Percentiles rank a stretch among this genome's conserved stretches.
These are phyloP conservation scores for Apodemia hepburni DNA, from an alignment of 2,888 invertebrate genomes.

Conservation along the genomic window DNA sequence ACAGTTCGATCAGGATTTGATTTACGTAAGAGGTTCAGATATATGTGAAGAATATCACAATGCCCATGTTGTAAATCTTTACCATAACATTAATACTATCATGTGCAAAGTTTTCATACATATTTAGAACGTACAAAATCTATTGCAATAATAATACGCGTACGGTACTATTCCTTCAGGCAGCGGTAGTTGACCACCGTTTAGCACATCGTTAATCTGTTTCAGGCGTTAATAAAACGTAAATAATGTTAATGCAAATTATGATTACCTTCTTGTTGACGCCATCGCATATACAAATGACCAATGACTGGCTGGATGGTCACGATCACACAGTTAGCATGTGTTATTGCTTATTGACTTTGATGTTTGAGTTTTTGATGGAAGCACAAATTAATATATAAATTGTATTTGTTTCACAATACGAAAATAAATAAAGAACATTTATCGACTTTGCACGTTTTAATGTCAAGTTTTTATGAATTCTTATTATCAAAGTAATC, in stretches of 20 bases:
- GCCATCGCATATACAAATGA: conserved; percentile 20
- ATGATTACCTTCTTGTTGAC: conserved; percentile 27
- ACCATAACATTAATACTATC: too few species aligned
- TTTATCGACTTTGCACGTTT: background rate
- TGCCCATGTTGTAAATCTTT: too few species aligned
- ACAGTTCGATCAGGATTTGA: too few species aligned
- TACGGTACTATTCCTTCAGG: background rate
- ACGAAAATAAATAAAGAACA: conserved; percentile 2
- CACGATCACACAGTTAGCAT: conserved; percentile 25
- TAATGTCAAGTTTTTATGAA: background rate
- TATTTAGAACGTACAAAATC: background rate
- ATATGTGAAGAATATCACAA: too few species aligned
- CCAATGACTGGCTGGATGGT: conserved; percentile 20
- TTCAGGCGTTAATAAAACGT: conserved; percentile 28
- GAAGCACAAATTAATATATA: background rate
- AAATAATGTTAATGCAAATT: conserved; percentile 26
- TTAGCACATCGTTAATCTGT: conserved; percentile 23
- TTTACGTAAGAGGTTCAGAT: too few species aligned
- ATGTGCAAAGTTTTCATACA: too few species aligned
- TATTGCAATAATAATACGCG: background rate
- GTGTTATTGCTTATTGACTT: conserved; percentile 19
- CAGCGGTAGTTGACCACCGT: conserved; percentile 1
- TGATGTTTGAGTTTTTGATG: conserved; percentile 5
- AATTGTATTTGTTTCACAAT: conserved; percentile 1
- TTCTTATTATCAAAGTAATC: background rate